Conservation (phyloP, 1,140 invertebrate species). For the Scaptomyza pallida region DNA sequence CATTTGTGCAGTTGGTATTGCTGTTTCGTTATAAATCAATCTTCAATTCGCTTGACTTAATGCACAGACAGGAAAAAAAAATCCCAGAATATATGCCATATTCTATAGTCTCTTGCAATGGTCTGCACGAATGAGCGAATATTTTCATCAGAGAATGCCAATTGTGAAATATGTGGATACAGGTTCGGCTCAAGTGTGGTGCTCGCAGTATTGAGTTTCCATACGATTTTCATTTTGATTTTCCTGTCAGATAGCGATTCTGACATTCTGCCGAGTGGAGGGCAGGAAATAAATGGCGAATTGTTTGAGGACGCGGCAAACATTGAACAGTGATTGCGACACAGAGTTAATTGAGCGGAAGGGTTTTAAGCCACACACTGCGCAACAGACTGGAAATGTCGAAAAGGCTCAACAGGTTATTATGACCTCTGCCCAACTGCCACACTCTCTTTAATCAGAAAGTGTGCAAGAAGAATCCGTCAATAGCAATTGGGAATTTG, state of each 20-base stretch:
- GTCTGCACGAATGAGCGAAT: background rate
- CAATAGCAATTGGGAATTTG: background rate
- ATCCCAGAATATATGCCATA: background rate
- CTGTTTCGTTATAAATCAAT: background rate
- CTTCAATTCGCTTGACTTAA: background rate
- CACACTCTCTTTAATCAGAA: background rate
- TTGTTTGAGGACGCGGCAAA: conserved; percentile 46
- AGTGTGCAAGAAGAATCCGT: background rate
- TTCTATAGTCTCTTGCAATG: background rate
- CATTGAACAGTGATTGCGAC: conserved; percentile 62
- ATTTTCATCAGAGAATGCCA: background rate
- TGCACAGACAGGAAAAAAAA: background rate
- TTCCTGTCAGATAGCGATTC: background rate
- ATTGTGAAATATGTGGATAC: too few species aligned
- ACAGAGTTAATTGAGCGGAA: conserved; percentile 72
- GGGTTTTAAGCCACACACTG: conserved; percentile 15
- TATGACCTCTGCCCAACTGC: background rate
- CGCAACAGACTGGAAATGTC: conserved; percentile 29
- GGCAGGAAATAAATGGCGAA: conserved; percentile 37
- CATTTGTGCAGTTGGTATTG: background rate
- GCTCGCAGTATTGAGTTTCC: background rate
- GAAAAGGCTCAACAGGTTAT: conserved; percentile 33
- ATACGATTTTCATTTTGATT: conserved; percentile 5
- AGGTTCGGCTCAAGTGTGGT: too few species aligned
- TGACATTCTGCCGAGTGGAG: conserved; percentile 7